Base-by-base conservation (phyloP, 2,113 vertebrate species). In the Polypterus bichir region DNA sequence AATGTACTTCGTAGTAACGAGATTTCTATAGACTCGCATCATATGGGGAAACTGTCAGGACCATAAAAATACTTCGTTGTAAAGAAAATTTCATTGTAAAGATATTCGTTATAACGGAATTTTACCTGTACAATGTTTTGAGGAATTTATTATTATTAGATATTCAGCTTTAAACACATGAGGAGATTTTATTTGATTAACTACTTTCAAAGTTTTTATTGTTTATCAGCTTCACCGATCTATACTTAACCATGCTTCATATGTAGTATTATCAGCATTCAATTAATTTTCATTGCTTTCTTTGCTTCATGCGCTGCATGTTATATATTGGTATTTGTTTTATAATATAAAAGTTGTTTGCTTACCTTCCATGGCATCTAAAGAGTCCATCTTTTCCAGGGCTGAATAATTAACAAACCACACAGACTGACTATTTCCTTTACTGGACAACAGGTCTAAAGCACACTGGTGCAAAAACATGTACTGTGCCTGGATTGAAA, bases 351-450 rank as follows among this genome's bases (percentile, higher is more conserved):
- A 54, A 49, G 11, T 47, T 54, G 48, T 72, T 68, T 70, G 48
- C 69, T 82, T 87, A 98, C 96, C 96, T 88, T 98, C 96, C 93
- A 97, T 98, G 68, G 93, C 90, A 63, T 98, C 96, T 84, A 98
- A 69, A 46, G 96, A 97, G 79, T 98, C 96, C 92, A 97, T 97
- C 81, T 98, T 98, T 71, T 98, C 92, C 78, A 98, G 83, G 9
- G 92, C 89, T 59, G 96, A 94, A 64, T 98, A 98, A 83, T 92
- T 98, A 65, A 97, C 92, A 72, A 97, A 97, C 85, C 92, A 97
- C 73, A 97, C 79, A 57, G 92, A 88, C 57, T 93, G 96, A 67
- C 82, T 92, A 73, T 81, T 93, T 70, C 91, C 91, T 76, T 89
- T 98, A 70, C 82, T 90, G 72, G 89, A 86, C 63, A 97, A 78